phyloP scores from a whole-genome alignment of 2,113 vertebrate genomes.

The Galemys pyrenaicus region DNA sequence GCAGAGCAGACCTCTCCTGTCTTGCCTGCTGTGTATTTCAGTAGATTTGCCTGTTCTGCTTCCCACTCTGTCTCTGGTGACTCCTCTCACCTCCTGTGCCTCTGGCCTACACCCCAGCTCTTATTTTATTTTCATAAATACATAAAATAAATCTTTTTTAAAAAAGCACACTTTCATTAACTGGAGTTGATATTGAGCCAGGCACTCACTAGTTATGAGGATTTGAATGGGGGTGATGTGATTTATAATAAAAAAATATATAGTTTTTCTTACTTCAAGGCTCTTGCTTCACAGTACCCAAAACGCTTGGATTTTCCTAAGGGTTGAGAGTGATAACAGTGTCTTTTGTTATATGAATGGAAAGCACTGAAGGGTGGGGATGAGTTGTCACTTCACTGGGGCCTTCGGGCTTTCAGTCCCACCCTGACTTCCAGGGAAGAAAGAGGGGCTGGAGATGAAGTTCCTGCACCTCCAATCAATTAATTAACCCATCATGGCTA shows the following conservation, averaged over 20 bases:
- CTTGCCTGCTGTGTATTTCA: too few relatives aligned
- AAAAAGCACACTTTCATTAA: background rate
- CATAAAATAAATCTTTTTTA: too few relatives aligned
- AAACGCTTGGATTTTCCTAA: background rate
- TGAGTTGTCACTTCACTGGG: background rate
- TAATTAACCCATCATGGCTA: background rate
- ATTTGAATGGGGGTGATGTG: background rate
- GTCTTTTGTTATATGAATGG: background rate
- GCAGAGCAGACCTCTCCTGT: too few relatives aligned
- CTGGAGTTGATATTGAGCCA: background rate
- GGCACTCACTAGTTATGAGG: background rate
- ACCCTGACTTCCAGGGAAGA: background rate
- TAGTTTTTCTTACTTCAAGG: too few relatives aligned
- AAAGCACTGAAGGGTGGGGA: background rate
- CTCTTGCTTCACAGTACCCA: too few relatives aligned
- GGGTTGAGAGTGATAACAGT: background rate
- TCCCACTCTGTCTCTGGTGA: too few relatives aligned
- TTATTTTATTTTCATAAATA: too few relatives aligned
- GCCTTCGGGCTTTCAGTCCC: background rate
- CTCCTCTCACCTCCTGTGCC: too few relatives aligned
- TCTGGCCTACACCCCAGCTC: too few relatives aligned
- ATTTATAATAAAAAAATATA: too few relatives aligned
- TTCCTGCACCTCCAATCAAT: background rate
- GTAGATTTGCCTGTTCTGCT: too few relatives aligned
- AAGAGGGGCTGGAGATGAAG: background rate